These are phyloP conservation scores for Caradrina kadenii DNA, from an alignment of 2,888 invertebrate species.

Conservation along the genomic window DNA sequence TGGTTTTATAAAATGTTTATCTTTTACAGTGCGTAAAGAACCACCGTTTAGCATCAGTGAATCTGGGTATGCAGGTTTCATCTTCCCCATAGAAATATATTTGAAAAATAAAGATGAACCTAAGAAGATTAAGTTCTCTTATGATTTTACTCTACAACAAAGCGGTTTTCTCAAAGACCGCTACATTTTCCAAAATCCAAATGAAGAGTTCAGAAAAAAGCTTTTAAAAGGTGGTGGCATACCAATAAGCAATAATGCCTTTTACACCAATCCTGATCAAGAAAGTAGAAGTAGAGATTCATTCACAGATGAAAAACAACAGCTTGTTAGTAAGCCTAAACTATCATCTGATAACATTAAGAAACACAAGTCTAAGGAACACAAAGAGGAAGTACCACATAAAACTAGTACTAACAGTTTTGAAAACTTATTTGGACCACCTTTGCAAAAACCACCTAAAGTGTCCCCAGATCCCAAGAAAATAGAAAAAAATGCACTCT, in stretches of 20 bases:
- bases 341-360: slow-evolving; percentile 90
- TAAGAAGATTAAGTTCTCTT: slow-evolving; percentile 95
- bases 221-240: slow-evolving; percentile 96
- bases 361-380: slow-evolving; percentile 91
- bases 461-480: slow-evolving; percentile 92
- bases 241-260: slow-evolving; percentile 84
- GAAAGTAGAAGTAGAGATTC: slow-evolving; percentile 91
- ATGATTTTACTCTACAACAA: slow-evolving; percentile 96
- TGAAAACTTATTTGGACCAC: slow-evolving; percentile 95
- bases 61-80: slow-evolving; percentile 99
- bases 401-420: slow-evolving; percentile 92
- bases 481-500: slow-evolving; percentile 75
- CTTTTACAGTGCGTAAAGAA: slow-evolving; percentile 94
- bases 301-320: slow-evolving; percentile 90
- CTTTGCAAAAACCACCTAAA: slow-evolving; percentile 94
- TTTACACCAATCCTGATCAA: slow-evolving; percentile 88
- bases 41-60: slow-evolving; percentile 97
- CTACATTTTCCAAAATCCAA: slow-evolving; percentile 95
- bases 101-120: slow-evolving; percentile 97
- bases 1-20: not conserved
- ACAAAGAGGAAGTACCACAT: slow-evolving; percentile 89
- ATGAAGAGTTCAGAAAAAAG: slow-evolving; percentile 97
- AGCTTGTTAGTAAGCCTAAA: slow-evolving; percentile 94
- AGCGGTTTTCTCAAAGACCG: slow-evolving; percentile 95
- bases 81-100: slow-evolving; percentile 96